These are phyloP conservation scores for Dromas ardeola DNA, from an alignment of 2,113 vertebrate species.

Conservation along the genomic window DNA sequence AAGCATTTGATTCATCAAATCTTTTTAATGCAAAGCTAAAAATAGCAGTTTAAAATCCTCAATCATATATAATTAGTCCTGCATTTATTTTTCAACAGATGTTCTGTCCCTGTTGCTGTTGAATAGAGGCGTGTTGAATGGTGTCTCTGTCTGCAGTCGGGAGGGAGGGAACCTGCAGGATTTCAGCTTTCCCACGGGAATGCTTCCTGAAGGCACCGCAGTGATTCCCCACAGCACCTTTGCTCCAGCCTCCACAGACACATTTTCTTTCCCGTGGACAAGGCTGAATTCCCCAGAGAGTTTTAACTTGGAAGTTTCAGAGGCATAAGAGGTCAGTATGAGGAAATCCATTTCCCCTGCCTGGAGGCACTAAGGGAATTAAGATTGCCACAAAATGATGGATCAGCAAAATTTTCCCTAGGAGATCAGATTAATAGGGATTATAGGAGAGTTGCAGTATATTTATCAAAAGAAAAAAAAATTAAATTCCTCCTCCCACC, in stretches of 20 bases:
- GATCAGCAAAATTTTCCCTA: constrained; percentile 26
- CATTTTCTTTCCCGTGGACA: not conserved
- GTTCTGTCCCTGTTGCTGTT: not conserved
- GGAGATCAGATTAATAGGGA: constrained; percentile 70
- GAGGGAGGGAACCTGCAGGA: not conserved
- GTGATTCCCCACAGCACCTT: not conserved
- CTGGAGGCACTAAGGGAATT: constrained; percentile 12
- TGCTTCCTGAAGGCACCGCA: not conserved
- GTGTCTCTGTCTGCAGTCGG: not conserved
- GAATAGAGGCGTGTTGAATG: not conserved
- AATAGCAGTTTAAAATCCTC: not conserved
- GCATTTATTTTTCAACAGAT: constrained; percentile 45
- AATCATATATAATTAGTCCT: constrained; percentile 21
- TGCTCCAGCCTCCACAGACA: not conserved
- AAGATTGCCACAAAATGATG: constrained; percentile 2
- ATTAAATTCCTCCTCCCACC: constrained; percentile 36
- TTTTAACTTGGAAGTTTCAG: not conserved
- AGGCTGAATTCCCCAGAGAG: not conserved
- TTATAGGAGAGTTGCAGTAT: constrained; percentile 52
- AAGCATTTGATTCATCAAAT: not conserved
- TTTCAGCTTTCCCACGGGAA: not conserved
- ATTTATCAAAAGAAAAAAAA: constrained; percentile 48
- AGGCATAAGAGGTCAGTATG: not conserved
- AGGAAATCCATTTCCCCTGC: constrained; percentile 29
- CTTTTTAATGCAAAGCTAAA: not conserved